These are phyloP conservation scores for Rhombomys opimus DNA, from an alignment of 2,113 vertebrate genomes.

Conservation along the genomic window DNA sequence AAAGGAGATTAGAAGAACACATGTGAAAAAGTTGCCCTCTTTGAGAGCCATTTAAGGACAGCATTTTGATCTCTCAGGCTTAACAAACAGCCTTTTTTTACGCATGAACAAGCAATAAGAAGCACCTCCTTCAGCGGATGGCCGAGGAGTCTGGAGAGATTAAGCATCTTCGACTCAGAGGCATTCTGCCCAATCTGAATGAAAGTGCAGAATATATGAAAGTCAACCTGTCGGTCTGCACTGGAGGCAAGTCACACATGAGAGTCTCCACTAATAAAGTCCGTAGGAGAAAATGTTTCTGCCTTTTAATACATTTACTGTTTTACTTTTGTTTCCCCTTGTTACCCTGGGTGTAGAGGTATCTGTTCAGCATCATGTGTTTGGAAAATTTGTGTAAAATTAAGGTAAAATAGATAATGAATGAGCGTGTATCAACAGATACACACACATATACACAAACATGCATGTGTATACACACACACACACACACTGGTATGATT, in stretches of 20 bases:
- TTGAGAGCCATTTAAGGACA: conserved; percentile 45
- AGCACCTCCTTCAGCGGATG: conserved; percentile 63
- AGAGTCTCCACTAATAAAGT: conserved; percentile 45
- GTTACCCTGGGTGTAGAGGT: neutral
- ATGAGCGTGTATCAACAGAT: neutral
- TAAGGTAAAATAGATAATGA: conserved; percentile 19
- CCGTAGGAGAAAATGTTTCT: conserved; percentile 49
- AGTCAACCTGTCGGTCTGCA: neutral
- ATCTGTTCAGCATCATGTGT: conserved; percentile 27
- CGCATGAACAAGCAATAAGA: conserved; percentile 79
- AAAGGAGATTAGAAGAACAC: conserved; percentile 5
- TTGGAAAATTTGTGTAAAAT: conserved; percentile 44
- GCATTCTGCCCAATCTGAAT: conserved; percentile 49
- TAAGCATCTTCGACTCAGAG: conserved; percentile 80
- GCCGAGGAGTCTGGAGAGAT: conserved; percentile 78
- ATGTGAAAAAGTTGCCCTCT: neutral
- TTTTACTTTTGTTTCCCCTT: conserved; percentile 45
- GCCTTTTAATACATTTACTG: conserved; percentile 48
- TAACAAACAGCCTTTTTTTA: conserved; percentile 72
- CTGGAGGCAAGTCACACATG: neutral
- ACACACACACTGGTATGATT: neutral
- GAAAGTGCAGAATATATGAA: neutral
- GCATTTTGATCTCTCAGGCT: conserved; percentile 68
- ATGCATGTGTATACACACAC: neutral
- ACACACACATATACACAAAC: neutral